Percentiles rank a stretch among this genome's conserved stretches.
Evolutionary conservation across 2,113 vertebrate genomes (phyloP).

Genomic region (Bos javanicus): DNA sequence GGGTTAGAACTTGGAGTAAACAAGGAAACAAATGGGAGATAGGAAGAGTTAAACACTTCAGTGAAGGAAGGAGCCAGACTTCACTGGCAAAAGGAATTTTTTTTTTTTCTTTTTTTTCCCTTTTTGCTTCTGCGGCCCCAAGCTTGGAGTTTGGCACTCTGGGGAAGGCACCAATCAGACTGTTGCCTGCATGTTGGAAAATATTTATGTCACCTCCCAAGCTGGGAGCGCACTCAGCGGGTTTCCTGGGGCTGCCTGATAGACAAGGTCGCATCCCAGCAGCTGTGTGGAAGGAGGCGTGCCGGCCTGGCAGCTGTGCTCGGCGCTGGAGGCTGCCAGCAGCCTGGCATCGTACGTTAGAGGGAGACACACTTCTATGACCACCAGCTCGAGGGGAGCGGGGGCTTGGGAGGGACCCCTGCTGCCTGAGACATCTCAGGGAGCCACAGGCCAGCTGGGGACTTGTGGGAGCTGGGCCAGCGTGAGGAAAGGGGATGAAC

Average conservation of each 20-base stretch:
- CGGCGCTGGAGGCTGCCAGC: conserved; percentile 22
- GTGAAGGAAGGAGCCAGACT: not conserved
- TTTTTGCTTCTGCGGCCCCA: conserved; percentile 33
- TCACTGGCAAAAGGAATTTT: not conserved
- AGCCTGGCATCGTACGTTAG: rapidly evolving
- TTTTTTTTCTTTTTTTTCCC: not conserved
- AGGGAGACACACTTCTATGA: not conserved
- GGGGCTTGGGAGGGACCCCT: not conserved
- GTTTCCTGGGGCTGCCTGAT: conserved; percentile 70
- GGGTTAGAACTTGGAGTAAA: not conserved
- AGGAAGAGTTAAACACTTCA: conserved; percentile 27
- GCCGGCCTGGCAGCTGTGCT: conserved; percentile 67
- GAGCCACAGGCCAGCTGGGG: not conserved
- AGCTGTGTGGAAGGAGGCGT: conserved; percentile 74
- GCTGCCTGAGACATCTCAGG: not conserved
- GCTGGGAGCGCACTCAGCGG: conserved; percentile 71
- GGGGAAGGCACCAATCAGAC: conserved; percentile 78
- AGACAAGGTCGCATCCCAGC: conserved; percentile 77
- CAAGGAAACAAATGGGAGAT: not conserved
- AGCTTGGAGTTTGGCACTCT: conserved; percentile 59
- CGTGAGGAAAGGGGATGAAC: not conserved
- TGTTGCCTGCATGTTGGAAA: conserved; percentile 77
- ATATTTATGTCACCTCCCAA: conserved; percentile 78
- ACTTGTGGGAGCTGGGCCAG: not conserved
- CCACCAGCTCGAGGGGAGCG: rapidly evolving